Evolutionary conservation across 1,140 invertebrate species (phyloP), one percentile per base, ranked within the genome.

Genomic region (Subanguina moxae): DNA sequence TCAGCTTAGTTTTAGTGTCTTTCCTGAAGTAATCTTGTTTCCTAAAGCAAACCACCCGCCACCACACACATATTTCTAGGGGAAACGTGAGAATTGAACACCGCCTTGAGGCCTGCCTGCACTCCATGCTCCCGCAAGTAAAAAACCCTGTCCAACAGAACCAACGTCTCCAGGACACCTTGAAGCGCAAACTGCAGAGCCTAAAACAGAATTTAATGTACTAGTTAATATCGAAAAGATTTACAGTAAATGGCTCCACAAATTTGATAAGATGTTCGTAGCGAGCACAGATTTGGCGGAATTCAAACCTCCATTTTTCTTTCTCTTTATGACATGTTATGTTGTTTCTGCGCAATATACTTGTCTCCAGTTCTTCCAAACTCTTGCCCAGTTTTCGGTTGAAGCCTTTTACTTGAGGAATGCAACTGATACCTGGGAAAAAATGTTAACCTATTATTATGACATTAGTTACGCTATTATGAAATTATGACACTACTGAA

Each of bases 161-260:
- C 32, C 43, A 65, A 5, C 23, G 64, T 21, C 21, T 65, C 64
- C 7, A 65, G 43, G 17, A 48, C 42, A 5, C 43, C 15, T 64
- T 65, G 64, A 21, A 65, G 21, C 9, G 43, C 43, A 28, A 65
- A 65, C 59, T 65, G 64, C 8, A 65, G 58, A 5, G 64, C 57
- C 64, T 65, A 27, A 13, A 27, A 57, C 11, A 42, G 13, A 15
- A 15, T 64, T 32, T 27, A 0, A 17, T 17, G 19, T 13, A 64
- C 28, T n/a, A 27, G 59, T 11, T 1, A 45, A 64, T 19, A 32
- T 42, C 17, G 63, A 57, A 27, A 11, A 48, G 59, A 57, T 7
- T 52, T 52, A 65, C 64, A 25, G 64, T 65, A 19, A 65, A 65
- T 7, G 63, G 64, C 48, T 65, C 64, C 15, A 65, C 57, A 32